phyloP scores from a whole-genome alignment of 2,797 vertebrate genomes.

The Sebastolobus altivelis region DNA sequence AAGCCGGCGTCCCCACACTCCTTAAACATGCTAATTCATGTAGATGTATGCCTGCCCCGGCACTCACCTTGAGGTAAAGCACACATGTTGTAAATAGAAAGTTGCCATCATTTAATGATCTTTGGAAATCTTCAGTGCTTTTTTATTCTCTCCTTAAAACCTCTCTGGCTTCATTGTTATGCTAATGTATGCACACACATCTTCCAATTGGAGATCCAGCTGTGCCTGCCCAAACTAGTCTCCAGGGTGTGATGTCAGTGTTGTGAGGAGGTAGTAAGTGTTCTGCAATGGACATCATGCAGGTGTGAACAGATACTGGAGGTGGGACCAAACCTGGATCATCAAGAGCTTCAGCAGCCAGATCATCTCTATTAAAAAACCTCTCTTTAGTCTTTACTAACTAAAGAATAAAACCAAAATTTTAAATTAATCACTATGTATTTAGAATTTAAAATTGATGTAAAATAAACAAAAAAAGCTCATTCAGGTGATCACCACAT shows the following conservation, averaged over 20 bases:
- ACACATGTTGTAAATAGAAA: constrained; percentile 84
- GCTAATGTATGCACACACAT: constrained; percentile 76
- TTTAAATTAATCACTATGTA: neutral
- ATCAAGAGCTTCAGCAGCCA: constrained; percentile 6
- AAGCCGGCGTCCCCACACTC: constrained; percentile 69
- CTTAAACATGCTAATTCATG: constrained; percentile 86
- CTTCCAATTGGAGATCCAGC: constrained; percentile 72
- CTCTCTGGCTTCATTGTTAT: constrained; percentile 75
- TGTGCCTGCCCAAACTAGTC: constrained; percentile 68
- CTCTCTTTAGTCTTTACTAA: neutral
- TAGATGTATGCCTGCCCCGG: constrained; percentile 83
- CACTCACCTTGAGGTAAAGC: constrained; percentile 84
- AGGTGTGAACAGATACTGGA: constrained; percentile 38
- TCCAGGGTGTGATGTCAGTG: constrained; percentile 57
- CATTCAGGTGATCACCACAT: neutral
- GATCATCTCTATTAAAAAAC: neutral
- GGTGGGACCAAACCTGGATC: neutral
- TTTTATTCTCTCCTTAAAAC: constrained; percentile 74
- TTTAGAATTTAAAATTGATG: neutral
- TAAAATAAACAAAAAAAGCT: neutral
- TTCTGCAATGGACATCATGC: constrained; percentile 36
- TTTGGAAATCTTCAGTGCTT: constrained; percentile 73
- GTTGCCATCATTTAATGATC: constrained; percentile 83
- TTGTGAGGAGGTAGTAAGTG: constrained; percentile 50
- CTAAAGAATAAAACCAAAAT: neutral